phyloP scores from a whole-genome alignment of 2,888 invertebrate species.

The Cheilosia impressa region DNA sequence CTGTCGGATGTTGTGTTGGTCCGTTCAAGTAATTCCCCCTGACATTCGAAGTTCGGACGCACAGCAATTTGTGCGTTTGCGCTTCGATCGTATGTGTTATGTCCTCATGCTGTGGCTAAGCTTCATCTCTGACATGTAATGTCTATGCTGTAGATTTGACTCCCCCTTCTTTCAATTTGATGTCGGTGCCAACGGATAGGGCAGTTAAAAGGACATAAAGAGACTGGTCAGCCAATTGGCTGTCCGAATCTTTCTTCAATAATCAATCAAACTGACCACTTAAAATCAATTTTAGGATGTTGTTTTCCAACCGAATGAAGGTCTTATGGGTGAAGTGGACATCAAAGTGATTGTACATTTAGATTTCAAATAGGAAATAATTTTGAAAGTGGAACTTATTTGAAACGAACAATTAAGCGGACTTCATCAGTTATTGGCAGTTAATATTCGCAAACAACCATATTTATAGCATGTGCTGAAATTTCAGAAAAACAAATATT shows the following conservation, averaged over 20 bases:
- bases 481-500: no score
- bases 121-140: conserved; percentile 58
- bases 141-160: conserved; percentile 26
- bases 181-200: conserved; percentile 59
- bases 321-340: background rate
- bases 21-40: conserved; percentile 55
- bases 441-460: no score
- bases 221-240: conserved; percentile 82
- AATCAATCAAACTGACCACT: conserved; percentile 83
- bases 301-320: conserved; percentile 8
- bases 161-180: conserved; percentile 35
- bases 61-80: conserved; percentile 36
- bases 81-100: conserved; percentile 1
- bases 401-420: no score
- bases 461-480: no score
- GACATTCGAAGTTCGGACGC: conserved; percentile 44
- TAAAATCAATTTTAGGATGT: conserved; percentile 56
- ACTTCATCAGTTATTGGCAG: no score
- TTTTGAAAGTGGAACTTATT: no score
- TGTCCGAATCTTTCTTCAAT: conserved; percentile 83
- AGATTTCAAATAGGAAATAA: background rate
- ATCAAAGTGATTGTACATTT: background rate
- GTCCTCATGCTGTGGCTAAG: conserved; percentile 52
- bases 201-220: conserved; percentile 82
- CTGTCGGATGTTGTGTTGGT: conserved; percentile 10